Conservation (phyloP, 2,113 vertebrate species). For the Oreotragus oreotragus region DNA sequence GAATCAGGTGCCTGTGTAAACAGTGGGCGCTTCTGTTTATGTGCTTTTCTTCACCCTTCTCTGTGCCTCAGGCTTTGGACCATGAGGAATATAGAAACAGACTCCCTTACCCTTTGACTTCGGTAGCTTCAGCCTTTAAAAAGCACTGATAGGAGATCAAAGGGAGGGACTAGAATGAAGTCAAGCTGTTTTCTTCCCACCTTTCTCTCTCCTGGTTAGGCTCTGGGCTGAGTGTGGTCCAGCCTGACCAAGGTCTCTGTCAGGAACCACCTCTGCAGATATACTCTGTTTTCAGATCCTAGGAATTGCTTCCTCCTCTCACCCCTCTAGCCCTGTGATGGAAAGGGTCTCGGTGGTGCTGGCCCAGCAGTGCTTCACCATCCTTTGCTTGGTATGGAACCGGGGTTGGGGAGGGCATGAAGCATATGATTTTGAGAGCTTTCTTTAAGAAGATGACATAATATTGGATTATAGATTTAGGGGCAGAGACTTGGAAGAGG, state of each 20-base stretch:
- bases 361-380: background rate
- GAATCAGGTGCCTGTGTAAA: background rate
- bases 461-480: background rate
- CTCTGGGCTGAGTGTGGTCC: background rate
- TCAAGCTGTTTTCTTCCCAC: background rate
- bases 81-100: background rate
- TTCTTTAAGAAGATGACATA: slow-evolving; percentile 3
- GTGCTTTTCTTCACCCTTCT: background rate
- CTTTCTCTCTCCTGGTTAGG: background rate
- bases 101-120: background rate
- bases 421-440: background rate
- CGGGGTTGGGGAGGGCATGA: background rate
- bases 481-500: background rate
- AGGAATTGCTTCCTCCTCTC: background rate
- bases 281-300: background rate
- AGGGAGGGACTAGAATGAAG: background rate
- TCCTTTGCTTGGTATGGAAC: background rate
- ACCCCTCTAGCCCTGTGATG: background rate
- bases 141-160: background rate
- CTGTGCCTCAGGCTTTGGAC: background rate
- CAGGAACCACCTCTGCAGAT: background rate
- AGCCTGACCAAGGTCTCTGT: background rate
- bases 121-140: background rate
- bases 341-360: background rate
- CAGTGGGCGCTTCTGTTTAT: background rate